These are phyloP conservation scores for Drosophila guanche DNA, from an alignment of 1,140 invertebrate species.

Conservation along the genomic window DNA sequence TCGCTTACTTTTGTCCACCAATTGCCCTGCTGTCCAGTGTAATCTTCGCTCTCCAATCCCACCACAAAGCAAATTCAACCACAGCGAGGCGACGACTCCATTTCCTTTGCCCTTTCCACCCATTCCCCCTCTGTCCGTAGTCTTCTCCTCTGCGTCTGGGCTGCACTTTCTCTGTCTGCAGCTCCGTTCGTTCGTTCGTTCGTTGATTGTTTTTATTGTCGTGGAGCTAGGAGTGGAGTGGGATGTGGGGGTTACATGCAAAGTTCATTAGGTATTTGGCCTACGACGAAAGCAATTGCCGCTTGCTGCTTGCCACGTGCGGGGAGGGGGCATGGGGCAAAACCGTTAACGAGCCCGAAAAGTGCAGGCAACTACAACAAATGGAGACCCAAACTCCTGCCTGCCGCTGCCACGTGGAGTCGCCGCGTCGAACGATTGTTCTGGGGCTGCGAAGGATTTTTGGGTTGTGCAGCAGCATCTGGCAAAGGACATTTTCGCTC, in stretches of 20 bases:
- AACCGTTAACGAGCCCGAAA: conserved; percentile 54
- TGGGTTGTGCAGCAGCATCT: conserved; percentile 18
- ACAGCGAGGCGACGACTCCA: too few relatives aligned
- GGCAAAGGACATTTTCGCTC: conserved; percentile 55
- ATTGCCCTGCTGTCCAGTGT: background rate
- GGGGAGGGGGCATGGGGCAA: background rate
- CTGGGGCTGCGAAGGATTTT: background rate
- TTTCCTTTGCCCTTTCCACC: background rate
- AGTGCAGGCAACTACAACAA: conserved; percentile 46
- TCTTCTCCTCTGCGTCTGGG: background rate
- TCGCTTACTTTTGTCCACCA: too few relatives aligned
- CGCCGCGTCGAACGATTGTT: too few relatives aligned
- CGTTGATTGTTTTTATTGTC: conserved; percentile 64
- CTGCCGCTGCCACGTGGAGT: conserved; percentile 18
- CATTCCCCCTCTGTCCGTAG: background rate
- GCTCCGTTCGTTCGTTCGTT: too few relatives aligned
- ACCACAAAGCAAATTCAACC: too few relatives aligned
- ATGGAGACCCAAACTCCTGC: conserved; percentile 4
- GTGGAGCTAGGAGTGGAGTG: too few relatives aligned
- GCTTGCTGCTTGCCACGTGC: conserved; percentile 35
- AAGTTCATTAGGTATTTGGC: conserved; percentile 81
- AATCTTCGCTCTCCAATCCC: background rate
- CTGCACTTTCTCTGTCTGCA: conserved; percentile 33
- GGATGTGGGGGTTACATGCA: conserved; percentile 60
- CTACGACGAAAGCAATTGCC: conserved; percentile 57